Evolutionary conservation across 35 echinoderm and acorn worm species (phyloP).

Genomic region (Heliocidaris tuberculata): DNA sequence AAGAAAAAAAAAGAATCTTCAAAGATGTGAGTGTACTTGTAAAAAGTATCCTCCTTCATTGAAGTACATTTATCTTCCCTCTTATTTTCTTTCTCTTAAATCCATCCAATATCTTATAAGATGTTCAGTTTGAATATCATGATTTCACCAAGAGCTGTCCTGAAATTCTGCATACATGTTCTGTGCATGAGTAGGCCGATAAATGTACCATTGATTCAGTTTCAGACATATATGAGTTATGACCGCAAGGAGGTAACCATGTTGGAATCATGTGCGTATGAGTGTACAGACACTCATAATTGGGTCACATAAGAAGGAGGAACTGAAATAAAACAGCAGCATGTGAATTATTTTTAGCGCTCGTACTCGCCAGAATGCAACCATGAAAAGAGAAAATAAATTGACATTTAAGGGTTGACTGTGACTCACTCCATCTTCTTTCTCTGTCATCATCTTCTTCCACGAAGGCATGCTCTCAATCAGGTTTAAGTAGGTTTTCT

Average conservation of each 20-base stretch:
- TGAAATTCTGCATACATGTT: background rate
- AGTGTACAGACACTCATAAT: background rate
- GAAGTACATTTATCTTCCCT: too few relatives aligned
- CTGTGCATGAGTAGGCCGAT: background rate
- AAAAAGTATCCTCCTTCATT: too few relatives aligned
- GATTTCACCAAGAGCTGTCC: background rate
- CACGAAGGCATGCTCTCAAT: background rate
- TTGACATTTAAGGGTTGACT: background rate
- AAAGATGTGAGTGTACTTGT: too few relatives aligned
- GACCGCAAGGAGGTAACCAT: background rate
- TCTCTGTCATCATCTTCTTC: background rate
- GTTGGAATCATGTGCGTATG: background rate
- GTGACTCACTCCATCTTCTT: background rate
- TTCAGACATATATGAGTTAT: background rate
- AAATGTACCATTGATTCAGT: background rate
- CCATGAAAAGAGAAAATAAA: slow-evolving; percentile 1
- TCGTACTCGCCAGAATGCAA: background rate
- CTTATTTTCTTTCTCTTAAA: too few relatives aligned
- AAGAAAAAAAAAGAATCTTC: too few relatives aligned
- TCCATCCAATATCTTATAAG: background rate
- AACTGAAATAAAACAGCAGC: background rate
- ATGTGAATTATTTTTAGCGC: background rate
- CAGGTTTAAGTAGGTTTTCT: background rate
- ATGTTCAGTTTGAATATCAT: background rate
- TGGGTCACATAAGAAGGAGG: background rate